Conservation (phyloP, 1,140 invertebrate species). For the Pseudomyrmex cubaensis region DNA sequence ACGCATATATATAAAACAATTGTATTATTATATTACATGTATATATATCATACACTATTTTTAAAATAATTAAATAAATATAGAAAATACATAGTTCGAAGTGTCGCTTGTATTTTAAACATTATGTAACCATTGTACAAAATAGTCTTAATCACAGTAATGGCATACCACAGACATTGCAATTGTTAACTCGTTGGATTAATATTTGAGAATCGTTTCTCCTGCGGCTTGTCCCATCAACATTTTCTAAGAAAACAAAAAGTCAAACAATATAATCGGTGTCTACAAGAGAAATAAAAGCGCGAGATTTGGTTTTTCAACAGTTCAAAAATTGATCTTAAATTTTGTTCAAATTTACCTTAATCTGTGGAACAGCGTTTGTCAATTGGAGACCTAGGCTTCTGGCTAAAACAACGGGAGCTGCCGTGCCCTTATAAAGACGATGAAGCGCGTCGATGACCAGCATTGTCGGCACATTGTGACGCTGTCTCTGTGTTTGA, state of each 20-base stretch:
- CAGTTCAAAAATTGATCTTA: too few relatives aligned
- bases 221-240: constrained; percentile 32
- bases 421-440: constrained; percentile 92
- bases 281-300: background rate
- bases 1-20: too few relatives aligned
- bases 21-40: too few relatives aligned
- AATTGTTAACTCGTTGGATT: background rate
- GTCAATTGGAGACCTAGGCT: constrained; percentile 95
- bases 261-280: background rate
- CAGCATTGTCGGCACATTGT: constrained; percentile 95
- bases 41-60: too few relatives aligned
- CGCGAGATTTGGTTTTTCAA: too few relatives aligned
- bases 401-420: constrained; percentile 92
- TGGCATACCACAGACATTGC: background rate
- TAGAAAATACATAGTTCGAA: background rate
- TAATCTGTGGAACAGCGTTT: constrained; percentile 92
- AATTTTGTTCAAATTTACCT: constrained; percentile 85
- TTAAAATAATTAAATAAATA: background rate
- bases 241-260: constrained; percentile 23
- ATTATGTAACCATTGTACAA: too few relatives aligned
- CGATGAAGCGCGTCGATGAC: constrained; percentile 95
- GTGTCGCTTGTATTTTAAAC: background rate
- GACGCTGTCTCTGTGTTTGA: constrained; percentile 92
- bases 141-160: background rate
- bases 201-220: background rate